phyloP scores from a whole-genome alignment of 2,113 vertebrate species.

The Benitochromis conjunctus region DNA sequence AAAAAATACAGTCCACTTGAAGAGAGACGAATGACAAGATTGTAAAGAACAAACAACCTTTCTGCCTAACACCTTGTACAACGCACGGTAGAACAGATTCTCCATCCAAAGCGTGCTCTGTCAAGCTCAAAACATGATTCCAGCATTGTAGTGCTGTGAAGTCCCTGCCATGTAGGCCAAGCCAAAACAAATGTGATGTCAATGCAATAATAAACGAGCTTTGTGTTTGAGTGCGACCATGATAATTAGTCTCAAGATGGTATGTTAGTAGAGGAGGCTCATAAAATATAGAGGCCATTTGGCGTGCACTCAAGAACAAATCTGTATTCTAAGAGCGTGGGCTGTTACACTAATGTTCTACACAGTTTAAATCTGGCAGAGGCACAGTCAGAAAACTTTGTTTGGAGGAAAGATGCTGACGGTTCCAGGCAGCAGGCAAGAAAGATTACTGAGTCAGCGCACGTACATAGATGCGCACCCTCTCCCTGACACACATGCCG shows the following conservation, averaged over 20 bases:
- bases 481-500: neutral
- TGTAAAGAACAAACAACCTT: constrained; percentile 28
- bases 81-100: neutral
- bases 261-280: constrained; percentile 62
- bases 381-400: constrained; percentile 58
- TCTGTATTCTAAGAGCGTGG: constrained; percentile 59
- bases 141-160: constrained; percentile 18
- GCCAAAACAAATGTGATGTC: constrained; percentile 68
- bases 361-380: constrained; percentile 65
- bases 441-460: constrained; percentile 62
- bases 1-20: constrained; percentile 24
- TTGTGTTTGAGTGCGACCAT: constrained; percentile 65
- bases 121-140: constrained; percentile 26
- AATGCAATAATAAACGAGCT: constrained; percentile 63
- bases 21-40: constrained; percentile 9
- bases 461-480: neutral
- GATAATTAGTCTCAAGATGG: constrained; percentile 73
- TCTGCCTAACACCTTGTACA: neutral
- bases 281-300: constrained; percentile 71
- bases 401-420: constrained; percentile 64
- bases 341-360: constrained; percentile 68
- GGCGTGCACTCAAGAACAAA: constrained; percentile 65
- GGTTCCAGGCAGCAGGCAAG: constrained; percentile 30
- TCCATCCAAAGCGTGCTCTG: constrained; percentile 14
- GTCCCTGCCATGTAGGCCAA: constrained; percentile 54